A percentile compares a stretch with the other conserved stretches of the same genome.
phyloP scores from a whole-genome alignment of 1,140 invertebrate species.

The Drosophila biarmipes region DNA sequence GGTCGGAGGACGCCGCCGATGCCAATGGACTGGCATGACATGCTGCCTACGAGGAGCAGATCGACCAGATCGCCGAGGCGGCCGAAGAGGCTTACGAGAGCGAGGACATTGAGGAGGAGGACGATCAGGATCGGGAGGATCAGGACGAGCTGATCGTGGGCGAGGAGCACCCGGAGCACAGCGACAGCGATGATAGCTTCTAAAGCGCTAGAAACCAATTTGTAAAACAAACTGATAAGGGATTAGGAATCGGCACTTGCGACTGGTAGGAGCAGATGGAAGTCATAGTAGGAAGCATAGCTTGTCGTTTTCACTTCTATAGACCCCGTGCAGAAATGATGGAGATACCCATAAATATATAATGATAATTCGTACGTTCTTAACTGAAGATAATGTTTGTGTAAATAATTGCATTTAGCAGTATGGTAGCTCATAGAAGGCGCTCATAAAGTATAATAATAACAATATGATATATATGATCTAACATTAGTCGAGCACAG shows the following conservation, averaged over 20 bases:
- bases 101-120: conserved; percentile 44
- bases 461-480: not conserved
- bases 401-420: conserved; percentile 73
- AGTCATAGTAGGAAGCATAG: conserved; percentile 44
- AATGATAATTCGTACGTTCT: conserved; percentile 37
- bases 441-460: conserved; percentile 14
- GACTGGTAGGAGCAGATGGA: not conserved
- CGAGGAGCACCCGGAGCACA: conserved; percentile 42
- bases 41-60: conserved; percentile 59
- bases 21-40: conserved; percentile 65
- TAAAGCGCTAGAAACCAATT: conserved; percentile 60
- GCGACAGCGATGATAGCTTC: conserved; percentile 65
- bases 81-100: conserved; percentile 75
- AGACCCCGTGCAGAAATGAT: conserved; percentile 4
- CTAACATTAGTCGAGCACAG: conserved; percentile 41
- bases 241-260: not conserved
- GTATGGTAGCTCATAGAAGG: conserved; percentile 40
- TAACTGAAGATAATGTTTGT: conserved; percentile 48
- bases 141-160: conserved; percentile 57
- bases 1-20: conserved; percentile 84
- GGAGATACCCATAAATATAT: conserved; percentile 20
- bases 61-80: conserved; percentile 69
- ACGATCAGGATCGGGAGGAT: conserved; percentile 37
- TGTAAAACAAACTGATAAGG: conserved; percentile 62
- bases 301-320: conserved; percentile 38